phyloP scores from a whole-genome alignment of 2,888 invertebrate species.

The Phania funesta region DNA sequence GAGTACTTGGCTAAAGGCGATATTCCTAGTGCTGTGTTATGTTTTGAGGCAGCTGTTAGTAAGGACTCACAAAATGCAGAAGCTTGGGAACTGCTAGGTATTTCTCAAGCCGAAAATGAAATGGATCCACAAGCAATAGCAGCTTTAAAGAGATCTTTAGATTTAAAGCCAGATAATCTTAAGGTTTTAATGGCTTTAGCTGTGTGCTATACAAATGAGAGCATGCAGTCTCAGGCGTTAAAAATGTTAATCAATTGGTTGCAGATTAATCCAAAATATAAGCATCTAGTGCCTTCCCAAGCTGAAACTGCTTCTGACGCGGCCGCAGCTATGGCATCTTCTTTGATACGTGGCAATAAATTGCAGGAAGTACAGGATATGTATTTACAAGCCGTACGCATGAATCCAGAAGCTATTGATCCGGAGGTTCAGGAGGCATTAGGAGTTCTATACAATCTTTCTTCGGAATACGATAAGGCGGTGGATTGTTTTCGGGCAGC shows the following conservation, averaged over 20 bases:
- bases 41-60: constrained; percentile 97
- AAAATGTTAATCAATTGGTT: constrained; percentile 90
- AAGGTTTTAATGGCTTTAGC: constrained; percentile 94
- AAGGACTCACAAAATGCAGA: constrained; percentile 89
- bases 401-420: constrained; percentile 88
- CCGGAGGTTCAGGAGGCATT: constrained; percentile 96
- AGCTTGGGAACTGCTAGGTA: constrained; percentile 93
- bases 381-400: constrained; percentile 89
- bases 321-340: constrained; percentile 77
- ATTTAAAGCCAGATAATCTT: constrained; percentile 89
- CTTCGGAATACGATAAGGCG: constrained; percentile 96
- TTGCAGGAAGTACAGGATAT: constrained; percentile 86
- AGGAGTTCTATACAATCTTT: constrained; percentile 96
- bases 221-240: constrained; percentile 93
- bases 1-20: constrained; percentile 91
- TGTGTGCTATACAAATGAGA: constrained; percentile 98
- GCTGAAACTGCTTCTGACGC: constrained; percentile 80
- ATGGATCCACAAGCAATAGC: constrained; percentile 95
- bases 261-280: constrained; percentile 89
- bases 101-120: constrained; percentile 98
- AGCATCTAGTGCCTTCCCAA: constrained; percentile 83
- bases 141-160: constrained; percentile 92
- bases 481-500: constrained; percentile 97
- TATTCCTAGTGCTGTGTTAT: constrained; percentile 95
- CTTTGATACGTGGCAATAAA: constrained; percentile 80